Evolutionary conservation across 2,113 vertebrate genomes (phyloP).

Genomic region (Etheostoma spectabile): DNA sequence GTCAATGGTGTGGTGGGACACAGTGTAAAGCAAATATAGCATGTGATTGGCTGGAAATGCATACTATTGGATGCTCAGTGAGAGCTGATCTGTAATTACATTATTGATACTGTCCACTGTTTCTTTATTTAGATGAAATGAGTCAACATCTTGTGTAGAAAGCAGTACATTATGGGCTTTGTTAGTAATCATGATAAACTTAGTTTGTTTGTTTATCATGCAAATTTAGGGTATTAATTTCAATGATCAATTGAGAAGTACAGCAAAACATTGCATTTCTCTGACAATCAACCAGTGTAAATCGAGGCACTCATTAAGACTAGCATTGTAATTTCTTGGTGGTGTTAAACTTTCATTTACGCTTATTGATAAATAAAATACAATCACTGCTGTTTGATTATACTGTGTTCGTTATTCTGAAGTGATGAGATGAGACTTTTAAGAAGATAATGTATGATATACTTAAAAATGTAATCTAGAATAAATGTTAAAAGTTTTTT

Average conservation of each 20-base stretch:
- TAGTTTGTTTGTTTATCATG: slow-evolving; percentile 70
- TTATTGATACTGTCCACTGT: not conserved
- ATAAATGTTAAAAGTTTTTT: slow-evolving; percentile 28
- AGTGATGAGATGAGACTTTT: slow-evolving; percentile 67
- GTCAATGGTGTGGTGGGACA: slow-evolving; percentile 46
- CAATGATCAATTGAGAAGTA: slow-evolving; percentile 64
- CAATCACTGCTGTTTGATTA: slow-evolving; percentile 77
- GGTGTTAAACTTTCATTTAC: slow-evolving; percentile 76
- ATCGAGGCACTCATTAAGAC: slow-evolving; percentile 74
- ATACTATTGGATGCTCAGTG: slow-evolving; percentile 13
- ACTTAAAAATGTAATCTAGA: slow-evolving; percentile 54
- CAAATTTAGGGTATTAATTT: slow-evolving; percentile 72
- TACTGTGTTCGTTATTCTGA: slow-evolving; percentile 65
- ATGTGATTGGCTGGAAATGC: slow-evolving; percentile 29
- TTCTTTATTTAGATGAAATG: slow-evolving; percentile 15
- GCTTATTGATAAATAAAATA: slow-evolving; percentile 78
- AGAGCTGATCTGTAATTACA: slow-evolving; percentile 14
- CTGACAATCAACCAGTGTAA: slow-evolving; percentile 76
- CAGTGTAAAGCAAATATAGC: not conserved
- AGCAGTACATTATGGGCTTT: slow-evolving; percentile 32
- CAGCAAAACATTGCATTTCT: slow-evolving; percentile 67
- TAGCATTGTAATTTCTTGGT: slow-evolving; percentile 73
- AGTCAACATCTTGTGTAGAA: slow-evolving; percentile 17
- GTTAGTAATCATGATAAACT: slow-evolving; percentile 55
- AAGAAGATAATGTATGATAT: slow-evolving; percentile 66